Evolutionary conservation across 2,888 invertebrate genomes (phyloP), one percentile per base, ranked within the genome.

Genomic region (Byasa hedistus): DNA sequence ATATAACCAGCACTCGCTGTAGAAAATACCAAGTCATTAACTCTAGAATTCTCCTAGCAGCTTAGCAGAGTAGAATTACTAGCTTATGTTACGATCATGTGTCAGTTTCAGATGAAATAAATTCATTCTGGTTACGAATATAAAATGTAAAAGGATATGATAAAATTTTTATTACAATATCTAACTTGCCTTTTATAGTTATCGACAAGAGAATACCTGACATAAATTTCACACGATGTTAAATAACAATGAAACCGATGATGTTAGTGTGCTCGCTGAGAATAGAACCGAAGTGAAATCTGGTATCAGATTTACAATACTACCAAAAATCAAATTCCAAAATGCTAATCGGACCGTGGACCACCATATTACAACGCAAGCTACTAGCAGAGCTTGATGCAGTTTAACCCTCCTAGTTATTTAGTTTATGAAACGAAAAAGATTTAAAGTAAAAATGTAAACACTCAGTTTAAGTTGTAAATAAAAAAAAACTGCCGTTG

Each of bases 401-500:
- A 39, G 39, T 39, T 39, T 12, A 39, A 39, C 15, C 3, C 39
- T 39, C 15, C 15, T 15, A 10, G 15, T 39, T 39, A 15, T 15
- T 39, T n/a, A n/a, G 12, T 48, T 1, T 48, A 4, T 48, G 19
- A n/a, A 48, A 48, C n/a, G n/a, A n/a, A 48, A 48, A n/a, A 5
- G 8, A 48, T n/a, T 48, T n/a, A 48, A 48, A 48, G n/a, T n/a
- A n/a, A n/a, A n/a, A n/a, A 48, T n/a, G 10, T 39, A 39, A 48
- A 48, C 19, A 8, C 8, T 15, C 12, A 36, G 44, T 44, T 44
- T 10, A 17, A 48, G 19, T 48, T n/a, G 39, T 48, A n/a, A n/a
- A 8, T 10, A 10, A 19, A 48, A 44, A 51, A 66, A 59, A 61
- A 64, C 51, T 68, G 65, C 60, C 57, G 71, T 61, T 66, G 71